These are phyloP conservation scores for Phoebastria nigripes DNA, from an alignment of 2,797 vertebrate genomes.

Conservation along the genomic window DNA sequence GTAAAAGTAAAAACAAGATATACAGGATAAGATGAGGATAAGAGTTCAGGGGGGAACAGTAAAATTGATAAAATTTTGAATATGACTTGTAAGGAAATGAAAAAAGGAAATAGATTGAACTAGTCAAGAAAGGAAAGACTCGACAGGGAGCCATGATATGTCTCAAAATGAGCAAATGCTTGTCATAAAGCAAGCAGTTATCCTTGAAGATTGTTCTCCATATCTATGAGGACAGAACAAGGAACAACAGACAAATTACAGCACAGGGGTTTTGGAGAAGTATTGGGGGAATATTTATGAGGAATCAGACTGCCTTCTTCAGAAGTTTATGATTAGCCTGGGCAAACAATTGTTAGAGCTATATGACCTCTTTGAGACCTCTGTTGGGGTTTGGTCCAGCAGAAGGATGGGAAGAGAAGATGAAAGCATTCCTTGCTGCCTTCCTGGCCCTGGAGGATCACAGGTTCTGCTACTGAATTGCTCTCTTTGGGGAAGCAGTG, in stretches of 20 bases:
- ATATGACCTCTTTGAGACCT: neutral
- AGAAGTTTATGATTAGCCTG: neutral
- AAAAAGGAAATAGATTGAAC: neutral
- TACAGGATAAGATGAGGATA: neutral
- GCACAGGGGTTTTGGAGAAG: neutral
- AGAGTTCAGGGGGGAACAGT: neutral
- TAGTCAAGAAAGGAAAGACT: neutral
- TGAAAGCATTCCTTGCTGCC: neutral
- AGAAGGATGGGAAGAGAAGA: neutral
- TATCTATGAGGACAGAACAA: neutral
- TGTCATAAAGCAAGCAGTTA: neutral
- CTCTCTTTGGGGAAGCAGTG: neutral
- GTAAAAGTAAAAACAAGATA: neutral
- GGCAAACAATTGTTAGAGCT: neutral
- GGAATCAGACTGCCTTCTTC: neutral
- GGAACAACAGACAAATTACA: neutral
- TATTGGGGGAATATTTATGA: neutral
- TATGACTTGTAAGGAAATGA: neutral
- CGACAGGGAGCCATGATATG: neutral
- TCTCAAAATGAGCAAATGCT: constrained; percentile 10
- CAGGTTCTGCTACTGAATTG: neutral
- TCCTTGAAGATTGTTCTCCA: neutral
- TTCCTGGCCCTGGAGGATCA: neutral
- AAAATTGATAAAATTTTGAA: constrained; percentile 2
- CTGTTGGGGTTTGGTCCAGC: neutral